Percentiles rank a stretch among this genome's conserved stretches.
phyloP scores from a whole-genome alignment of 2,113 vertebrate genomes.

The Monarcha castaneiventris region DNA sequence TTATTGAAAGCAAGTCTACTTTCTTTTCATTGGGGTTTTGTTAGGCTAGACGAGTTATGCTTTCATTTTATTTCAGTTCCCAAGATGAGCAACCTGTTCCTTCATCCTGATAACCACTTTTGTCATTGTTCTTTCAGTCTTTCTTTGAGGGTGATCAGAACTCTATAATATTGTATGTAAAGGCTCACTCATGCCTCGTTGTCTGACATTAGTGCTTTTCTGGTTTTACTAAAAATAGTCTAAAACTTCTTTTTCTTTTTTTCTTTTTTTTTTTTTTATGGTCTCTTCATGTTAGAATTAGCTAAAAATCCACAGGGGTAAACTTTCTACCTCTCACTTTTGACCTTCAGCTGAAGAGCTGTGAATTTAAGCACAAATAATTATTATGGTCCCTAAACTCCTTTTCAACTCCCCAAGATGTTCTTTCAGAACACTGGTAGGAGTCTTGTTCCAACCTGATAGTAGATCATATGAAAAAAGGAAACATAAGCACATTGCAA shows the following conservation, averaged over 20 bases:
- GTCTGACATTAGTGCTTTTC: background rate
- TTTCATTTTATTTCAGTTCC: background rate
- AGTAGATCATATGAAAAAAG: background rate
- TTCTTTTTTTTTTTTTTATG: background rate
- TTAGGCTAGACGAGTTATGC: background rate
- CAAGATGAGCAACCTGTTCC: background rate
- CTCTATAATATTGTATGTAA: rapidly evolving
- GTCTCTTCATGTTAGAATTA: background rate
- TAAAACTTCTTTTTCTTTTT: background rate
- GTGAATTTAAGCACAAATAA: background rate
- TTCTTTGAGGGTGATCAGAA: background rate
- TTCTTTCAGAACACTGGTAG: background rate
- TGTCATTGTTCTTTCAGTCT: background rate
- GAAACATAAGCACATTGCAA: background rate
- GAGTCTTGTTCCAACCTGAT: background rate
- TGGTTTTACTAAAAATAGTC: background rate
- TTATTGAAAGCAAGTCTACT: background rate
- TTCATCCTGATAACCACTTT: background rate
- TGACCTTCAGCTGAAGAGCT: background rate
- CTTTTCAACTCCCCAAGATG: background rate
- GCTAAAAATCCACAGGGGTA: background rate
- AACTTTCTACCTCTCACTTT: background rate
- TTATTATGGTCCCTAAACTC: background rate
- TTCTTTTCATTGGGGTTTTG: background rate
- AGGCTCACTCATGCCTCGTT: background rate